Conservation (phyloP, 2,888 invertebrate genomes). For the Biston betularia region DNA sequence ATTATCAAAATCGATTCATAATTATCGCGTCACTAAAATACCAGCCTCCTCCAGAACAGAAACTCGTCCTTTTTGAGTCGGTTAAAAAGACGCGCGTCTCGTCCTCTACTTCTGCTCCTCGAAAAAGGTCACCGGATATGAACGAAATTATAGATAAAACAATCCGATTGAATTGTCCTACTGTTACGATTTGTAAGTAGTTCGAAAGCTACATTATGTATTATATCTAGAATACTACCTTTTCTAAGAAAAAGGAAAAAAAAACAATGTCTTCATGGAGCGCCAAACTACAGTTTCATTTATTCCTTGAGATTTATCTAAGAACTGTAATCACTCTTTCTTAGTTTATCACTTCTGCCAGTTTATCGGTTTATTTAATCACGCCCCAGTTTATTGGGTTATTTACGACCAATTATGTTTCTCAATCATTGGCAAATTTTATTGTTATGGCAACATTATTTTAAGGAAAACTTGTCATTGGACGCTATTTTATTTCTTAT, state of each 20-base stretch:
- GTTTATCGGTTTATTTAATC: slow-evolving; percentile 49
- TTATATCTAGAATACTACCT: slow-evolving; percentile 2
- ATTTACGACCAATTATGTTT: background rate
- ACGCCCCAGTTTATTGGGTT: slow-evolving; percentile 1
- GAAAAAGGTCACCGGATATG: too few species aligned
- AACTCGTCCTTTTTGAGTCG: too few species aligned
- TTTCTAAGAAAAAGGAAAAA: background rate
- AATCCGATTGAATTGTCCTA: background rate
- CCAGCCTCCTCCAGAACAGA: too few species aligned
- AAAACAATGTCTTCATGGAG: slow-evolving; percentile 11
- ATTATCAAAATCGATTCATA: too few species aligned
- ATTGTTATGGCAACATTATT: background rate
- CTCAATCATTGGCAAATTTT: background rate
- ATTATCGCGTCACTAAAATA: too few species aligned
- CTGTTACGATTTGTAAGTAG: background rate
- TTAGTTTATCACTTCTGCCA: slow-evolving; percentile 21
- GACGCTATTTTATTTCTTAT: background rate
- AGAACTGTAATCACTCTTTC: slow-evolving; percentile 49
- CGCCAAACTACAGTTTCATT: slow-evolving; percentile 4
- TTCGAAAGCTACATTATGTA: background rate
- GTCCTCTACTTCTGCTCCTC: too few species aligned
- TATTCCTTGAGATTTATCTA: slow-evolving; percentile 46
- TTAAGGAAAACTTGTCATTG: background rate
- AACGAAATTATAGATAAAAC: too few species aligned
- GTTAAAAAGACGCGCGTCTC: too few species aligned